phyloP scores from a whole-genome alignment of 2,888 invertebrate genomes.

The Ectemnius cavifrons region DNA sequence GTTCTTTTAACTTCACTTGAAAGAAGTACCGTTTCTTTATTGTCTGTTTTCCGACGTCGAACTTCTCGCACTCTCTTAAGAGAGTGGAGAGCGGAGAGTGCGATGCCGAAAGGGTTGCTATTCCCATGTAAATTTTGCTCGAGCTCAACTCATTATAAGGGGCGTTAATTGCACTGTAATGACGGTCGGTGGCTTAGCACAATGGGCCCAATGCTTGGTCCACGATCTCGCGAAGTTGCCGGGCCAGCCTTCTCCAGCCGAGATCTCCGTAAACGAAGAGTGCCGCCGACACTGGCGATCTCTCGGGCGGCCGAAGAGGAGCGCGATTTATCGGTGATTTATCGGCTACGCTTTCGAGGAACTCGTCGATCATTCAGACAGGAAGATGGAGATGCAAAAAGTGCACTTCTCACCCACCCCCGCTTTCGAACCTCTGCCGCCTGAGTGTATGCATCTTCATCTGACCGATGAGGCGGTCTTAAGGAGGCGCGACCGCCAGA shows the following conservation, averaged over 20 bases:
- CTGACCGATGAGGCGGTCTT: constrained; percentile 7
- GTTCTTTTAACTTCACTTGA: no score
- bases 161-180: constrained; percentile 53
- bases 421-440: neutral
- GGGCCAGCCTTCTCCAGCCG: neutral
- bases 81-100: no score
- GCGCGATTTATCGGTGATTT: constrained; percentile 46
- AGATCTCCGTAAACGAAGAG: constrained; percentile 46
- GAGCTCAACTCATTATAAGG: constrained; percentile 29
- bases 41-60: no score
- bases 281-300: constrained; percentile 12
- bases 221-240: neutral
- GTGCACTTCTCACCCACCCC: constrained; percentile 3
- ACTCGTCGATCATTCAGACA: constrained; percentile 52
- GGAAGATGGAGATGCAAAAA: constrained; percentile 28
- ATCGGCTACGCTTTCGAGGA: constrained; percentile 54
- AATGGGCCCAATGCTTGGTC: constrained; percentile 36
- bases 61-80: no score
- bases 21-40: no score
- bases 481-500: neutral
- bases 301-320: constrained; percentile 28
- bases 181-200: constrained; percentile 36
- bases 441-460: constrained; percentile 6
- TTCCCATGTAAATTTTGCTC: constrained; percentile 48
- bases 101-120: neutral